Evolutionary conservation across 92 coral and sea anemone species (phyloP), one percentile per base, ranked within the genome.

Genomic region (Phenganax marumi): DNA sequence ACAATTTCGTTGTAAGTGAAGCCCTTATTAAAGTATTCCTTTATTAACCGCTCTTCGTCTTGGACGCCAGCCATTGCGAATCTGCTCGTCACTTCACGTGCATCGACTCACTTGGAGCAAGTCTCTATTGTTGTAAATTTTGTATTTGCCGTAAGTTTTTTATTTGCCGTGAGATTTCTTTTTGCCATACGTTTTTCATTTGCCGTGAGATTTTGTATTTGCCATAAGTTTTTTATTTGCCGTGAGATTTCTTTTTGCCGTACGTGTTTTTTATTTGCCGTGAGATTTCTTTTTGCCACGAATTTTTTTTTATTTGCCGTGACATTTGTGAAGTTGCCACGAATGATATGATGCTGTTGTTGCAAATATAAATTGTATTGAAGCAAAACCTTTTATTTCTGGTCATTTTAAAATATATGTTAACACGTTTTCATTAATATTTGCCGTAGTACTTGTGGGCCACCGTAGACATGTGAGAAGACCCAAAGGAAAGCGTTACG

Each of bases 1-100:
- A n/a, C 50, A 17, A 77, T 77, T 77, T 77, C 70, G 0, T 77
- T 69, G 66, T 54, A 77, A 65, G 19, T 77, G 81, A 77, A 77
- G 47, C 81, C 69, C 50, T 50, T 77, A 39, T 77, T 77, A 77
- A 77, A 77, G 69, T 56, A 77, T 52, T 77, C 14, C 17, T 66
- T 56, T 23, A 77, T 77, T 22, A 77, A 54, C 39, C 23, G 24
- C 50, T 77, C 66, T 25, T 77, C 81, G 21, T 77, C 81, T 21
- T 66, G 66, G 12, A 52, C 66, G 7, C 10, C 64, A 69, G 81
- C 81, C 81, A 77, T 77, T 56, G n/a, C 56, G 7, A 72, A 72
- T 46, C 53, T 10, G 22, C 77, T 33, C 43, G 43, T 2, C 43
- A 33, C 43, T 33, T 33, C 43, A 33, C 43, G 2, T 33, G 43